Evolutionary conservation across 2,888 invertebrate species (phyloP).

Genomic region (Heliconius sara): DNA sequence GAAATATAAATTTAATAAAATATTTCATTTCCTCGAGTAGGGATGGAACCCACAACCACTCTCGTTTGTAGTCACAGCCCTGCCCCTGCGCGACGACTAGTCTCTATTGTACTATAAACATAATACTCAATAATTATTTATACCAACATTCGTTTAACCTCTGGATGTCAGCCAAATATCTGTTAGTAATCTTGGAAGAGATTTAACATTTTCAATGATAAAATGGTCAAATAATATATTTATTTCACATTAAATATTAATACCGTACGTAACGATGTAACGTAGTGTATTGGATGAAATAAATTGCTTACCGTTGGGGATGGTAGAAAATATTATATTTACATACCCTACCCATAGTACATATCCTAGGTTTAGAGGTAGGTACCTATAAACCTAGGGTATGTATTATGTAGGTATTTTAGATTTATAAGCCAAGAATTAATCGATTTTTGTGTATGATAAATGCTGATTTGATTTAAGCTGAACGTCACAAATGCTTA

Average conservation of each 20-base stretch:
- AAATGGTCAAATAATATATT: conserved; percentile 30
- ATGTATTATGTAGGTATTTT: no score
- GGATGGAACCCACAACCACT: no score
- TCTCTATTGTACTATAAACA: background rate
- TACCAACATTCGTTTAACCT: conserved; percentile 9
- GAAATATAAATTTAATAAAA: no score
- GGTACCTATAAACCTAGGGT: no score
- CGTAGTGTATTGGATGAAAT: conserved; percentile 20
- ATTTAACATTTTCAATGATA: conserved; percentile 23
- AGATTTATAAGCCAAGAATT: background rate
- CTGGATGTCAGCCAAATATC: conserved; percentile 28
- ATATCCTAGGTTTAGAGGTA: no score
- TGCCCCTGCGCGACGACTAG: no score
- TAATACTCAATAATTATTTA: background rate
- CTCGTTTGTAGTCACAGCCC: no score
- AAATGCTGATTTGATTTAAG: no score
- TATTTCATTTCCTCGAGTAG: no score
- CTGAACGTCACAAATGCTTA: no score
- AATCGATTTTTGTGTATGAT: no score
- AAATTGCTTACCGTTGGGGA: background rate
- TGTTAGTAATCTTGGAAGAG: conserved; percentile 12
- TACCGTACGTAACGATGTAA: background rate
- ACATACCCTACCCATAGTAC: no score
- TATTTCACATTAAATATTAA: conserved; percentile 10
- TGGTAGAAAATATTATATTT: background rate